phyloP scores from a whole-genome alignment of 1,140 invertebrate genomes.

The Tribolium castaneum region DNA sequence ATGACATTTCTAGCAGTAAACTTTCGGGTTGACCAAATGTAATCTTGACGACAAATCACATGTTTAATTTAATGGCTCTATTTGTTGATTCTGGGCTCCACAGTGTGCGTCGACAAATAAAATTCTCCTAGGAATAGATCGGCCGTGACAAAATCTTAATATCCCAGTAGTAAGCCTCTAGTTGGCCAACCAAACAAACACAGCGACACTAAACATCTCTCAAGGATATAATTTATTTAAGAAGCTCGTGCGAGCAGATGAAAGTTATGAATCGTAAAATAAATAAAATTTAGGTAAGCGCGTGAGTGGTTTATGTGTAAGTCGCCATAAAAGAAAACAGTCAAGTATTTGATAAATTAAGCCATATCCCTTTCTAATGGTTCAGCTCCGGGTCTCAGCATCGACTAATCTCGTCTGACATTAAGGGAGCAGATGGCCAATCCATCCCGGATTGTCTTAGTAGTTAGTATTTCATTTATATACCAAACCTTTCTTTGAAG shows the following conservation, averaged over 20 bases:
- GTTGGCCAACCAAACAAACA: not conserved
- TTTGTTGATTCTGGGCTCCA: conserved; percentile 16
- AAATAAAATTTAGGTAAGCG: conserved; percentile 11
- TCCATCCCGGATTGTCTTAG: conserved; percentile 31
- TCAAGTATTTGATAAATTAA: conserved; percentile 32
- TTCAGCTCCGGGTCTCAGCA: conserved; percentile 7
- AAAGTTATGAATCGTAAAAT: not conserved
- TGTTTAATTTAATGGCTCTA: conserved; percentile 34
- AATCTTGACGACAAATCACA: conserved; percentile 20
- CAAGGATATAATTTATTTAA: no score
- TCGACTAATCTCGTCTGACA: conserved; percentile 39
- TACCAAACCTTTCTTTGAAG: conserved; percentile 6
- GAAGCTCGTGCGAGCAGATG: not conserved
- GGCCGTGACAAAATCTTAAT: conserved; percentile 6
- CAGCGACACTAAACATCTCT: no score
- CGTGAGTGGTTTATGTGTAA: conserved; percentile 1
- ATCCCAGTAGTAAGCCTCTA: not conserved
- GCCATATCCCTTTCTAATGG: conserved; percentile 36
- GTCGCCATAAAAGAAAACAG: not conserved
- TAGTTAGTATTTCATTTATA: conserved; percentile 38
- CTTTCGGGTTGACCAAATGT: conserved; percentile 25
- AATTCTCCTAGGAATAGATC: not conserved
- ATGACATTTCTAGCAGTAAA: not conserved
- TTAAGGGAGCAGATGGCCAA: conserved; percentile 32
- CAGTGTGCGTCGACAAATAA: conserved; percentile 5